Evolutionary conservation across 37 sponge, comb jelly and placozoan species (phyloP), one percentile per base, ranked within the genome.

Genomic region (Halichondria panicea): DNA sequence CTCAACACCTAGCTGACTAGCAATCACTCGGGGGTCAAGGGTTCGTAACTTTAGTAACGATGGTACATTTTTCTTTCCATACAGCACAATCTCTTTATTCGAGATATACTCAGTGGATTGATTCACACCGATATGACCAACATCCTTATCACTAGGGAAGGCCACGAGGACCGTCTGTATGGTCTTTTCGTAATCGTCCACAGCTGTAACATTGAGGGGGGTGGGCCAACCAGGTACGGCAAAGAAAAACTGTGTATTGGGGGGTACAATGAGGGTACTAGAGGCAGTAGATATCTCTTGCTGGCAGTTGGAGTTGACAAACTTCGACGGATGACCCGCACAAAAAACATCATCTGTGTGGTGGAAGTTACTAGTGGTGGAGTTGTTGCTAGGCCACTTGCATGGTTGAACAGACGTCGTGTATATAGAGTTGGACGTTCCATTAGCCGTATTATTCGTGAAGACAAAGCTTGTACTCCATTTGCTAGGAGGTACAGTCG

Each of bases 381-480:
- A n/a, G 32, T 37, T 63, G 25, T 22, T 69, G 24, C 35, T 30
- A 8, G 60, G 60, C 72, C 66, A 78, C 8, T 66, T 45, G 55
- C 86, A 85, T 7, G 79, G 79, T 4, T 78, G 45, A n/a, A 78
- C 41, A 0, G 82, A 75, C 3, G 88, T 77, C 33, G 68, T 19
- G 45, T 81, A 71, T 18, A 88, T 88, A 11, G 82, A 65, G 55
- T 80, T 68, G 4, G 21, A 46, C 31, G 40, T 1, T n/a, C 41
- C n/a, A 3, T 63, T 33, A 4, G 74, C 88, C 40, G 30, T 46
- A 62, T 88, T 88, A 4, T 54, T 70, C 0, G 24, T 18, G 61
- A 88, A 88, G 2, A 4, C 27, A 35, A 88, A 59, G 1, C 34
- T 71, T 11, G 76, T 36, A 21, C 59, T 72, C 88, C 88, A 88